These are phyloP conservation scores for Copidosoma aretas DNA, from an alignment of 2,888 invertebrate genomes.

Conservation along the genomic window DNA sequence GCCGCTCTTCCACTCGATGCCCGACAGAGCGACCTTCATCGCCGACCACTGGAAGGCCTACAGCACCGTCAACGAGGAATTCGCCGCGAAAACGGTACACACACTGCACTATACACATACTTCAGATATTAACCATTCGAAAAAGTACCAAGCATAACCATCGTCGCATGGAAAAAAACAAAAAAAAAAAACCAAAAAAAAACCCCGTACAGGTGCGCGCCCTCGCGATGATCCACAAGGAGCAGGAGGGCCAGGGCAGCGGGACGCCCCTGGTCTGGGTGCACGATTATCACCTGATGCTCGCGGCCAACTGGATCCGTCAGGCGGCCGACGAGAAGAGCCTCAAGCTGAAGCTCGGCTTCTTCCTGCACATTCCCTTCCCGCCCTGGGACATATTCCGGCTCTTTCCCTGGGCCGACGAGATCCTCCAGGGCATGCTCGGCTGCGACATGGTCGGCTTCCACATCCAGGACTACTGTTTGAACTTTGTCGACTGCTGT, in stretches of 20 bases:
- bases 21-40: constrained; percentile 83
- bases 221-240: constrained; percentile 53
- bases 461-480: constrained; percentile 88
- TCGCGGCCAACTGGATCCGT: constrained; percentile 89
- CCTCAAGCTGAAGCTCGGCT: constrained; percentile 81
- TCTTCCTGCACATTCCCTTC: constrained; percentile 94
- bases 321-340: constrained; percentile 81
- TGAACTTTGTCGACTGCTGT: constrained; percentile 91
- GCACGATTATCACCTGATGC: constrained; percentile 93
- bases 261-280: constrained; percentile 86
- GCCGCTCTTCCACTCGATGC: constrained; percentile 93
- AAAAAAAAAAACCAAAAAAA: background rate
- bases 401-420: constrained; percentile 91
- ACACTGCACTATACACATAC: too few species aligned
- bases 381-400: constrained; percentile 94
- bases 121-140: too few species aligned
- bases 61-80: constrained; percentile 79
- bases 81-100: constrained; percentile 78
- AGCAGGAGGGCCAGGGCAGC: constrained; percentile 53
- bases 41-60: constrained; percentile 85
- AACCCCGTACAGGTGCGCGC: constrained; percentile 55
- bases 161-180: background rate
- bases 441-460: constrained; percentile 93
- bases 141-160: too few species aligned
- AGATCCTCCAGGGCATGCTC: constrained; percentile 89